phyloP scores from a whole-genome alignment of 1,140 invertebrate species.

The Magallana angulata region DNA sequence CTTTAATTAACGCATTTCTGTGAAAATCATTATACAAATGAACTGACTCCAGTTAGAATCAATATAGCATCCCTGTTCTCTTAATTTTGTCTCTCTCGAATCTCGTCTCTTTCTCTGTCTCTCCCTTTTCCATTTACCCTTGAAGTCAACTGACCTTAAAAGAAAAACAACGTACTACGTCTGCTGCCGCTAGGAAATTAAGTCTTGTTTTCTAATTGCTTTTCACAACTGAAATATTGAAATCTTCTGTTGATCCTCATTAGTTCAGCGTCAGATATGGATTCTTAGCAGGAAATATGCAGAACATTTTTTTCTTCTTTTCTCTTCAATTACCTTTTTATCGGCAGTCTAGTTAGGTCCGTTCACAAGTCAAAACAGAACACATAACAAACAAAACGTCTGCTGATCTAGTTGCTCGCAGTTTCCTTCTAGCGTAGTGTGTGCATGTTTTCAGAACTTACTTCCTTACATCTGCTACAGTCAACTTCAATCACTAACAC shows the following conservation, averaged over 20 bases:
- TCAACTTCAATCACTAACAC: slow-evolving; percentile 12
- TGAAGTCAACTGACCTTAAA: not conserved
- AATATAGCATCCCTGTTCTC: not conserved
- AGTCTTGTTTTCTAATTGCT: not conserved
- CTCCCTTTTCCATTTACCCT: not conserved
- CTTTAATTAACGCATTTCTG: slow-evolving; percentile 32
- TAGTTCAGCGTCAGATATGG: too few relatives aligned
- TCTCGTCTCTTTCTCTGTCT: not conserved
- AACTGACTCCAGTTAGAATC: slow-evolving; percentile 18
- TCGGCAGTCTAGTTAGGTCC: too few relatives aligned
- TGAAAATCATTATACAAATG: slow-evolving; percentile 32
- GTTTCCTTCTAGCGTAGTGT: not conserved
- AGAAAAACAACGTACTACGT: not conserved
- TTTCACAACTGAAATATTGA: slow-evolving; percentile 3
- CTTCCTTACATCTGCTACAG: slow-evolving; percentile 20
- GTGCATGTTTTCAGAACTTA: slow-evolving; percentile 12
- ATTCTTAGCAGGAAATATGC: too few relatives aligned
- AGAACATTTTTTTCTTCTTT: too few relatives aligned
- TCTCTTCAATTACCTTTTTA: too few relatives aligned
- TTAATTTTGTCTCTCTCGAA: not conserved
- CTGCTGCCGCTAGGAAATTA: not conserved
- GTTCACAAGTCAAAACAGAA: too few relatives aligned
- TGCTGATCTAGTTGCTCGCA: not conserved
- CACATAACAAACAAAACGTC: not conserved
- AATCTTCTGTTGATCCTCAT: too few relatives aligned